Evolutionary conservation across 2,113 vertebrate species (phyloP).

Genomic region (Hiodon tergisus): DNA sequence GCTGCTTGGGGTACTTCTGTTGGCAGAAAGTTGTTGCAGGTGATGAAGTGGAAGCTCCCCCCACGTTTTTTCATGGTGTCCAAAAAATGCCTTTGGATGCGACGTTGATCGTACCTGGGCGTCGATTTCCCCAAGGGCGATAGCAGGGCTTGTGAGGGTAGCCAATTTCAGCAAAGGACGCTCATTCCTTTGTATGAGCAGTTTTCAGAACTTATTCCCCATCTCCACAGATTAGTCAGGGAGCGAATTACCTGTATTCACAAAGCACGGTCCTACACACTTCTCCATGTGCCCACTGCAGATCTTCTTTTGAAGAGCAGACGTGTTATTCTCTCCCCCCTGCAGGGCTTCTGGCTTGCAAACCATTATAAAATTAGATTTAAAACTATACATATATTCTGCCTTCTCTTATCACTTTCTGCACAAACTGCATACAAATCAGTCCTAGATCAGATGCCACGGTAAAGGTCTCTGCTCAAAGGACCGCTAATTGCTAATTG

Average conservation of each 20-base stretch:
- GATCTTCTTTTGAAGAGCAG: slow-evolving; percentile 62
- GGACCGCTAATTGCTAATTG: slow-evolving; percentile 58
- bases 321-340: slow-evolving; percentile 51
- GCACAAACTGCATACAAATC: slow-evolving; percentile 63
- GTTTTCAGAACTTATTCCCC: slow-evolving; percentile 56
- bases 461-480: slow-evolving; percentile 48
- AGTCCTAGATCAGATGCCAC: slow-evolving; percentile 50
- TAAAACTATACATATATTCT: slow-evolving; percentile 52
- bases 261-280: slow-evolving; percentile 52
- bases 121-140: slow-evolving; percentile 49
- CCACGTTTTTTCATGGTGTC: slow-evolving; percentile 32
- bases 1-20: slow-evolving; percentile 11
- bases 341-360: slow-evolving; percentile 52
- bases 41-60: background rate
- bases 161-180: slow-evolving; percentile 34
- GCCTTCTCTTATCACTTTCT: slow-evolving; percentile 55
- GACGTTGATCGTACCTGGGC: slow-evolving; percentile 47
- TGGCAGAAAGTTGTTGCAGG: background rate
- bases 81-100: slow-evolving; percentile 29
- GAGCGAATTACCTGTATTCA: slow-evolving; percentile 58
- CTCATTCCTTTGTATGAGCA: slow-evolving; percentile 47
- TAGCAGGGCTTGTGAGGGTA: slow-evolving; percentile 39
- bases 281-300: slow-evolving; percentile 47
- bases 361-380: slow-evolving; percentile 62
- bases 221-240: slow-evolving; percentile 61